phyloP scores from a whole-genome alignment of 2,113 vertebrate species.

The Xiphophorus hellerii region DNA sequence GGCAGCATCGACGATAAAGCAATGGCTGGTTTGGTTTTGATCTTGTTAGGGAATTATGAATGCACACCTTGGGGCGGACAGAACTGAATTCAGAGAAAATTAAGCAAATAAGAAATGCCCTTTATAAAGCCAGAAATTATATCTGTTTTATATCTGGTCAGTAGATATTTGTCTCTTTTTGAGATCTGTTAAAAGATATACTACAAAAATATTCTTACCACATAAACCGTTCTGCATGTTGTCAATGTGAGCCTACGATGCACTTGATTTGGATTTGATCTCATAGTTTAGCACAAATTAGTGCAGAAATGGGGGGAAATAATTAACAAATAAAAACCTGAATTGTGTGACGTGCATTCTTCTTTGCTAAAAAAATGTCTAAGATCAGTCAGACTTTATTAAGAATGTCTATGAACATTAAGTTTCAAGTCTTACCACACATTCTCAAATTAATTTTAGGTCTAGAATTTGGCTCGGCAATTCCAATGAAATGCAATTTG shows the following conservation, averaged over 20 bases:
- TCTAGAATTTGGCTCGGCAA: background rate
- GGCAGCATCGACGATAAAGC: conserved; percentile 48
- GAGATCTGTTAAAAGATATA: background rate
- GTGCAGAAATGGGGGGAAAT: background rate
- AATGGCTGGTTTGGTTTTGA: conserved; percentile 39
- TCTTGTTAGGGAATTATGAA: conserved; percentile 48
- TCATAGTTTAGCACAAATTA: background rate
- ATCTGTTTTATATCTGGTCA: conserved; percentile 25
- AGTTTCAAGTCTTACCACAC: background rate
- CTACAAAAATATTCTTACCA: background rate
- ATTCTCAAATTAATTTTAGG: background rate
- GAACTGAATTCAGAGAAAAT: conserved; percentile 32
- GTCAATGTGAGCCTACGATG: background rate
- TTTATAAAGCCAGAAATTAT: conserved; percentile 13
- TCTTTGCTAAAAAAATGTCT: background rate
- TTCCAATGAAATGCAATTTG: background rate
- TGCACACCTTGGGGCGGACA: conserved; percentile 22
- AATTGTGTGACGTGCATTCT: background rate
- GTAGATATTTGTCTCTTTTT: conserved; percentile 8
- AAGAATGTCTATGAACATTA: background rate
- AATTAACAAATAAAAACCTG: background rate
- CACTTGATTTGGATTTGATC: background rate
- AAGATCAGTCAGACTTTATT: background rate
- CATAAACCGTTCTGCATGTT: background rate
- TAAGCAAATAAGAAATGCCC: conserved; percentile 9